Percentiles rank a stretch among this genome's conserved stretches.
Evolutionary conservation across 1,140 invertebrate species (phyloP).

Genomic region (Solen grandis): DNA sequence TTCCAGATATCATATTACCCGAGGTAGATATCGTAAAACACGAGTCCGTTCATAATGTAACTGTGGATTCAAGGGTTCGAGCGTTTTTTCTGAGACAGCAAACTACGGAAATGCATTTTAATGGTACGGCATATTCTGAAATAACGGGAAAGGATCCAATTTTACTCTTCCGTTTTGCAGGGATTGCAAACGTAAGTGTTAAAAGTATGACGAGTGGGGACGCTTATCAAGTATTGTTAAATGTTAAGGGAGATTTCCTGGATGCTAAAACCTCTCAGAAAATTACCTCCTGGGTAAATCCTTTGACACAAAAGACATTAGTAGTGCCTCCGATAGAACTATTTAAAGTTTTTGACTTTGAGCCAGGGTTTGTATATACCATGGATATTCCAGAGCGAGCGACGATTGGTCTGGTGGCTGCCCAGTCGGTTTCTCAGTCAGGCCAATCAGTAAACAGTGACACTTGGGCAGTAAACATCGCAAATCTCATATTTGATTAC

Average conservation of each 20-base stretch:
- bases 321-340: neutral
- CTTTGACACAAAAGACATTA: neutral
- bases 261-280: neutral
- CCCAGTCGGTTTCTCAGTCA: neutral
- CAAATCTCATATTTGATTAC: constrained; percentile 37
- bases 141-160: constrained; percentile 40
- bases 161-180: neutral
- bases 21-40: constrained; percentile 26
- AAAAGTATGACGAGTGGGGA: neutral
- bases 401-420: constrained; percentile 31
- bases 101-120: constrained; percentile 28
- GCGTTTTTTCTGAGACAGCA: constrained; percentile 1
- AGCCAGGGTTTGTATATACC: constrained; percentile 1
- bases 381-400: constrained; percentile 11
- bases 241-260: neutral
- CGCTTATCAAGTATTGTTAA: constrained; percentile 10
- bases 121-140: constrained; percentile 42
- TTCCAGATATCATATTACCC: constrained; percentile 59
- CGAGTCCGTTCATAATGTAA: neutral
- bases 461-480: constrained; percentile 41
- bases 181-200: constrained; percentile 4
- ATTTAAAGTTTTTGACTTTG: neutral
- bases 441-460: neutral
- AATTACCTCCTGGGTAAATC: neutral
- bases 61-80: constrained; percentile 42